Conservation (phyloP, 2,888 invertebrate species). For the Ophraella communa region DNA sequence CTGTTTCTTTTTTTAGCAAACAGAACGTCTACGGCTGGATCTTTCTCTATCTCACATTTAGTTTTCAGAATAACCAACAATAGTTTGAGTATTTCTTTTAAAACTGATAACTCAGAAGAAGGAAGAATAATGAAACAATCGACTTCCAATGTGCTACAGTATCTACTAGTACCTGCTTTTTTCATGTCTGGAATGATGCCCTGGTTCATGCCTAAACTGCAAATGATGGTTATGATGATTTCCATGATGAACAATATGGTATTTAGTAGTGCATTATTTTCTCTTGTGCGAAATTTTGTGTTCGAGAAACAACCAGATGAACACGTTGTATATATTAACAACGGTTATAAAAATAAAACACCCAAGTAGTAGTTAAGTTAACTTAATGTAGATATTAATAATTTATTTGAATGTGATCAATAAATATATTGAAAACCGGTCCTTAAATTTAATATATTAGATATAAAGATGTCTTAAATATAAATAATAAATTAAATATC, state of each 20-base stretch:
- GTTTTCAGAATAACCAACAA: constrained; percentile 11
- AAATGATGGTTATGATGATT: constrained; percentile 69
- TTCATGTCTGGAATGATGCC: constrained; percentile 72
- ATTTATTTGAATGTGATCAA: too few species aligned
- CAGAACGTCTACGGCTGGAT: background rate
- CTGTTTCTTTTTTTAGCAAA: background rate
- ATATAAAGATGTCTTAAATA: too few species aligned
- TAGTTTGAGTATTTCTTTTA: constrained; percentile 21
- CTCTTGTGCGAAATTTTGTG: constrained; percentile 66
- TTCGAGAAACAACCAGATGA: constrained; percentile 64
- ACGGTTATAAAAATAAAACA: constrained; percentile 63
- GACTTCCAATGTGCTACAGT: constrained; percentile 27
- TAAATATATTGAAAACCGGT: too few species aligned
- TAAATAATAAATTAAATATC: too few species aligned
- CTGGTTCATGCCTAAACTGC: constrained; percentile 71
- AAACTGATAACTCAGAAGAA: background rate
- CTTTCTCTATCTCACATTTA: background rate
- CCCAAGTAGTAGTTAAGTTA: background rate
- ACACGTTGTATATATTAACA: constrained; percentile 66
- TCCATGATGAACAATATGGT: constrained; percentile 73
- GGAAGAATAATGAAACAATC: constrained; percentile 35
- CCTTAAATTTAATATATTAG: too few species aligned
- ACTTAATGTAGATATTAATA: too few species aligned
- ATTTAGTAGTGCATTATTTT: constrained; percentile 67
- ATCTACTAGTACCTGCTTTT: constrained; percentile 64